Conservation (phyloP, 1,140 invertebrate species). For the Penaeus vannamei region DNA sequence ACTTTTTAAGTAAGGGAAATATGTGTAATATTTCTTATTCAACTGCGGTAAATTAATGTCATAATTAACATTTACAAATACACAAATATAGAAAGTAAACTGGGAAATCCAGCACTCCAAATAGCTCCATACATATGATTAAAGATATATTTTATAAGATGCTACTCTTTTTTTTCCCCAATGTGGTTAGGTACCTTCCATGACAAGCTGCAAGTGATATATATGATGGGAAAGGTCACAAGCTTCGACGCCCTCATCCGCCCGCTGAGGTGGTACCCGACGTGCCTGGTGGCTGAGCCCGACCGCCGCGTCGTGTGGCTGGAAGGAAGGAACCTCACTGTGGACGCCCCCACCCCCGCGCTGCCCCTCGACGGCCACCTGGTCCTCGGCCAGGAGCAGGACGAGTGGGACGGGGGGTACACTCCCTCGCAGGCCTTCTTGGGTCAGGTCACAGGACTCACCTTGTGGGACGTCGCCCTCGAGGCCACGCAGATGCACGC, state of each 20-base stretch:
- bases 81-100: too few relatives aligned
- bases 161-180: too few relatives aligned
- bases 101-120: too few relatives aligned
- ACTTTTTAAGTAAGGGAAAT: too few relatives aligned
- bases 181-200: not conserved
- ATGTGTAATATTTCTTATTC: too few relatives aligned
- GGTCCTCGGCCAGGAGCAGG: slow-evolving; percentile 47
- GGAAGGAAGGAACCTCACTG: not conserved
- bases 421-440: slow-evolving; percentile 18
- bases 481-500: not conserved
- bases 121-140: too few relatives aligned
- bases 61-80: not conserved
- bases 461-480: slow-evolving; percentile 22
- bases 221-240: not conserved
- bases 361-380: slow-evolving; percentile 13
- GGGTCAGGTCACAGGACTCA: slow-evolving; percentile 42
- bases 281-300: slow-evolving; percentile 36
- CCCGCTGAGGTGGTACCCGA: slow-evolving; percentile 35
- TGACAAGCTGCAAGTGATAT: not conserved
- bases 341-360: not conserved
- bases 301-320: slow-evolving; percentile 18
- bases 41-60: too few relatives aligned
- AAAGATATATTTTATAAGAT: too few relatives aligned
- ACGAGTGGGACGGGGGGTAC: slow-evolving; percentile 32
- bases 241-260: too few relatives aligned